Base-by-base conservation (phyloP, 2,113 vertebrate species). In the Thamnophis sirtalis region DNA sequence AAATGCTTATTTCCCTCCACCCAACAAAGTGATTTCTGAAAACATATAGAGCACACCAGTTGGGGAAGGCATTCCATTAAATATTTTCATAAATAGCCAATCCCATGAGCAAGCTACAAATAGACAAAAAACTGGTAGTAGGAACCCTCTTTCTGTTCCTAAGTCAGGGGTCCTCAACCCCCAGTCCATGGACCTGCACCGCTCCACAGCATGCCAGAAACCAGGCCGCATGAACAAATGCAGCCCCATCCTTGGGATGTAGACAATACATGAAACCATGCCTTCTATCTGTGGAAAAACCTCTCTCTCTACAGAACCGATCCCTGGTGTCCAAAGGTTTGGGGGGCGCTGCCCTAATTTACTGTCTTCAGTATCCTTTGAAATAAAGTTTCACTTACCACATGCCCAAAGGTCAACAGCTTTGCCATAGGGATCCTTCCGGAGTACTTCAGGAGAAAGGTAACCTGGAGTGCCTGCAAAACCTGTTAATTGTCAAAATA, bases 371-470 rank as follows among this genome's bases (percentile, higher is more conserved):
- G 73, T 33, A 80, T 80, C 5, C 6, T 60, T 56, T 33, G 48
- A 68, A 68, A 22, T 80, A n/a, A 0, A 0, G 0, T 26, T 0
- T 3, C 86, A 96, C 98, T 98, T 94, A 99, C 99, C 99, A 0
- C 99, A 99, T 92, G 99, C 99, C 99, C 99, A 99, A 60, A 99
- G 98, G 96, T 99, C 99, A 60, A 99, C 99, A 0, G 99, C 98
- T 96, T 99, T 99, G 89, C 98, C 99, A 0, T 99, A 99, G 0
- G 99, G 99, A 13, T 99, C 99, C 97, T 99, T 99, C 95, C 99
- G 97, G 95, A 99, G 96, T 89, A 99, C 99, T 97, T 99, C 99
- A 0, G 98, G 98, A 56, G 98, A 98, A 26, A 98, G 98, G 73
- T 98, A 98, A 84, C 98, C 98, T 0, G 98, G 98, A 1, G 98